Base-by-base conservation (phyloP, 2,113 vertebrate species). In the Gasterosteus nipponicus region DNA sequence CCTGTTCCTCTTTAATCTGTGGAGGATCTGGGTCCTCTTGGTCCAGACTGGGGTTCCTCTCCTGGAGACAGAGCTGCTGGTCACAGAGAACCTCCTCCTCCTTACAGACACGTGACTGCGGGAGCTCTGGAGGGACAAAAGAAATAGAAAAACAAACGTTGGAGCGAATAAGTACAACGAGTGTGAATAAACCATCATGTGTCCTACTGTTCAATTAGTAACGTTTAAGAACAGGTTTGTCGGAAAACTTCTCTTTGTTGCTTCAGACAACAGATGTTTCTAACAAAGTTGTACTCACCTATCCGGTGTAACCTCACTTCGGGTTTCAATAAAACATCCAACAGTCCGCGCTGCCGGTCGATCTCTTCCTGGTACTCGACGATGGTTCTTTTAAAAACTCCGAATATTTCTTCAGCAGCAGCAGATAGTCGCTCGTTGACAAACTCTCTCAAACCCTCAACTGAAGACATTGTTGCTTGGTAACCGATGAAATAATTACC, bases 391-490 rank as follows among this genome's bases (percentile, higher is more conserved):
- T 69, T 63, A 66, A 83, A 81, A 10, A 64, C 61, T 19, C 11
- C 16, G 1, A 84, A 51, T 69, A 87, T 87, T 42, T 87, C 22
- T 26, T 26, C 22, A 26, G 22, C 85, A n/a, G 85, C 85, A 12
- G 63, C 75, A 26, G 51, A 42, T 0, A 83, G 67, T 22, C 85
- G 71, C 67, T 81, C 47, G 22, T 71, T 62, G 3, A 87, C 62
- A 69, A 84, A 79, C 5, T 61, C 59, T 78, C 2, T 29, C 6
- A 57, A 31, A 31, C 1, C 29, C 53, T 56, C 11, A 56, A 56
- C 53, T 6, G 53, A 56, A 76, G 18, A 70, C 6, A 39, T 41
- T 69, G 26, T 56, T 56, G 29, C 4, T 29, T 6, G 38, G 3
- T 18, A 8, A 49, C 2, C 18, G 10, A 8, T 33, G 1, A 33